phyloP scores from a whole-genome alignment of 2,888 invertebrate genomes.

The Luffia ferchaultella region DNA sequence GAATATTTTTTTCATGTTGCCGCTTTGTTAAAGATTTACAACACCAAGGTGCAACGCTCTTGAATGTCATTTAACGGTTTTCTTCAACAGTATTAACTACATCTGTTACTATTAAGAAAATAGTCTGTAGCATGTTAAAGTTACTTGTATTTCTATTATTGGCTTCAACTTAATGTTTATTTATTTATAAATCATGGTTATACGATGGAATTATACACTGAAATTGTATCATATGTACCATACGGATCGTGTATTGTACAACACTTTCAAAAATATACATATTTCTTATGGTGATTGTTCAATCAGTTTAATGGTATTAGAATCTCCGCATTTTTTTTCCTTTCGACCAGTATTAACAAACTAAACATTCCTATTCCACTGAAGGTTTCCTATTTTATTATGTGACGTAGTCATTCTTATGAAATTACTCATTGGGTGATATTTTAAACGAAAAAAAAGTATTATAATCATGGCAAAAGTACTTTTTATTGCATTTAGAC shows the following conservation, averaged over 20 bases:
- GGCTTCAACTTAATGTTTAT: not conserved
- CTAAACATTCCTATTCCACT: conserved; percentile 55
- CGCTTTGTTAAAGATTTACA: too few relatives aligned
- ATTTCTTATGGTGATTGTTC: not conserved
- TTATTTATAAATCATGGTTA: not conserved
- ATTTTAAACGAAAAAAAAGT: conserved; percentile 41
- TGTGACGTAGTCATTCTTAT: conserved; percentile 31
- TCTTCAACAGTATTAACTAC: not conserved
- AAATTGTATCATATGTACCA: not conserved
- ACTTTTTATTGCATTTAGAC: conserved; percentile 20
- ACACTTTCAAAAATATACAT: too few relatives aligned
- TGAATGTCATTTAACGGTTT: not conserved
- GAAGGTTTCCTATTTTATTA: conserved; percentile 36
- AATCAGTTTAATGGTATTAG: not conserved
- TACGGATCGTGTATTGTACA: too few relatives aligned
- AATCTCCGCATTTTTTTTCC: conserved; percentile 18
- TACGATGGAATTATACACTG: not conserved
- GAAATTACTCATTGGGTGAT: conserved; percentile 53
- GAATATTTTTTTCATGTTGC: not conserved
- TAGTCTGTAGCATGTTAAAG: not conserved
- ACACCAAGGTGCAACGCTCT: too few relatives aligned
- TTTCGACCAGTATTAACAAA: conserved; percentile 42
- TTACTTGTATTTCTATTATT: not conserved
- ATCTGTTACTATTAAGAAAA: not conserved
- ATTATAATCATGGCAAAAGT: conserved; percentile 52